phyloP scores from a whole-genome alignment of 2,113 vertebrate genomes.

The Garra rufa region DNA sequence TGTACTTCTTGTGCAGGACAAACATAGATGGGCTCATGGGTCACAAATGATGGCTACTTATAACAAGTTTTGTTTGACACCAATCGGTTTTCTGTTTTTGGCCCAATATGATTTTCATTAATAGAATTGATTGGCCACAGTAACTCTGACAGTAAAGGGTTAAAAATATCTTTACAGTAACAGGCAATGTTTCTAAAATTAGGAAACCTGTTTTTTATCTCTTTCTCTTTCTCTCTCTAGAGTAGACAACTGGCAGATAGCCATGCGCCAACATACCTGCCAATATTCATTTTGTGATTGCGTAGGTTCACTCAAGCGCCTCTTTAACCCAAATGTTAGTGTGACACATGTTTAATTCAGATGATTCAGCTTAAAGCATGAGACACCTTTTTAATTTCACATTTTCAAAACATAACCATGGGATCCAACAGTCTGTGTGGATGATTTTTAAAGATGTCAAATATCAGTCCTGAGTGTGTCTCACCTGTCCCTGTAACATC shows the following conservation, averaged over 20 bases:
- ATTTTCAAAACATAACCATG: conserved; percentile 15
- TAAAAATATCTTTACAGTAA: neutral
- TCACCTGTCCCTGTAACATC: no score
- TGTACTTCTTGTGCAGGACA: neutral
- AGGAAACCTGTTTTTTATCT: neutral
- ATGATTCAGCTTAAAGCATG: neutral
- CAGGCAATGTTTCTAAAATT: conserved; percentile 20
- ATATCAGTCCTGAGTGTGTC: no score
- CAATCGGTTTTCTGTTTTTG: conserved; percentile 14
- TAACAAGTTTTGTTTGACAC: neutral
- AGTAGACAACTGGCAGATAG: neutral
- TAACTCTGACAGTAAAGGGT: neutral
- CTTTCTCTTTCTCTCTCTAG: no score
- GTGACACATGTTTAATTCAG: neutral
- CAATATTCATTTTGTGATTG: neutral
- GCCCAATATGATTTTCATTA: neutral
- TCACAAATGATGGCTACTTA: neutral
- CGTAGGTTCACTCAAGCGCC: neutral
- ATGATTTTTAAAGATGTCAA: conserved; percentile 13
- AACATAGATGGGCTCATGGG: conserved; percentile 25
- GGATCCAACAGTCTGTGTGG: conserved; percentile 35
- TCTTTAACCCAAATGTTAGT: neutral
- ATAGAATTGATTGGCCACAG: neutral
- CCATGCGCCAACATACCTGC: neutral
- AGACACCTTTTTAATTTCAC: no score